Percentiles rank a stretch among this genome's conserved stretches.
Evolutionary conservation across 1,140 invertebrate species (phyloP).

Genomic region (Cyrtorhinus lividipennis): DNA sequence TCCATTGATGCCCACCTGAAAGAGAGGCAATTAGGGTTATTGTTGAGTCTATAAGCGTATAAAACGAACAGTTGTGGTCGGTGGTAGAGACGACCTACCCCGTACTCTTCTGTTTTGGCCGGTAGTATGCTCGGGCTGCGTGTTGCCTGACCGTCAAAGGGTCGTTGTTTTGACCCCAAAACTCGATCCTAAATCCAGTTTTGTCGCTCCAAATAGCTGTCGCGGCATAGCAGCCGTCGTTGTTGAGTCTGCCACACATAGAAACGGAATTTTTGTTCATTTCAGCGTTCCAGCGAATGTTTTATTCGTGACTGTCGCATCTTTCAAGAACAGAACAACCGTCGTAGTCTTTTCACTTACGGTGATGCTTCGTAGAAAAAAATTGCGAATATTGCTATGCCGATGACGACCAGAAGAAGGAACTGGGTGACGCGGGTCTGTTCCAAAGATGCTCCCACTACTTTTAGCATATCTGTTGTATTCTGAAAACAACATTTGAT

Average conservation of each 20-base stretch:
- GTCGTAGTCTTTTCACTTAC: too few relatives aligned
- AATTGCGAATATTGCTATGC: conserved; percentile 44
- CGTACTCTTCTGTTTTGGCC: neutral
- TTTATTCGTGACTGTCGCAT: too few relatives aligned
- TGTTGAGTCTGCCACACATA: conserved; percentile 47
- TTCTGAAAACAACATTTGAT: too few relatives aligned
- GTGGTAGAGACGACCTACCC: neutral
- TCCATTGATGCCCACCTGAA: conserved; percentile 62
- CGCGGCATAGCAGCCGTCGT: conserved; percentile 55
- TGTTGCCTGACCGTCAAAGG: conserved; percentile 42
- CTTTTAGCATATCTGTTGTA: conserved; percentile 45
- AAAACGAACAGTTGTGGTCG: too few relatives aligned
- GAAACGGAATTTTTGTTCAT: too few relatives aligned
- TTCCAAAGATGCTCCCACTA: conserved; percentile 59
- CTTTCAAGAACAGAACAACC: too few relatives aligned
- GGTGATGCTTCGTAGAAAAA: conserved; percentile 20
- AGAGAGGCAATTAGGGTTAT: too few relatives aligned
- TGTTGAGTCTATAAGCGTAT: too few relatives aligned
- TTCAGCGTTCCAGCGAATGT: too few relatives aligned
- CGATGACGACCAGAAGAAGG: conserved; percentile 45
- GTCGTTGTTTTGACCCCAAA: conserved; percentile 60
- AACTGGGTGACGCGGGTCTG: conserved; percentile 57
- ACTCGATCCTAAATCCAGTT: conserved; percentile 50
- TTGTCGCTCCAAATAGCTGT: conserved; percentile 48
- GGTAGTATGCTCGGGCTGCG: conserved; percentile 51